Conservation (phyloP, 2,113 vertebrate species). For the Elgaria multicarinata region DNA sequence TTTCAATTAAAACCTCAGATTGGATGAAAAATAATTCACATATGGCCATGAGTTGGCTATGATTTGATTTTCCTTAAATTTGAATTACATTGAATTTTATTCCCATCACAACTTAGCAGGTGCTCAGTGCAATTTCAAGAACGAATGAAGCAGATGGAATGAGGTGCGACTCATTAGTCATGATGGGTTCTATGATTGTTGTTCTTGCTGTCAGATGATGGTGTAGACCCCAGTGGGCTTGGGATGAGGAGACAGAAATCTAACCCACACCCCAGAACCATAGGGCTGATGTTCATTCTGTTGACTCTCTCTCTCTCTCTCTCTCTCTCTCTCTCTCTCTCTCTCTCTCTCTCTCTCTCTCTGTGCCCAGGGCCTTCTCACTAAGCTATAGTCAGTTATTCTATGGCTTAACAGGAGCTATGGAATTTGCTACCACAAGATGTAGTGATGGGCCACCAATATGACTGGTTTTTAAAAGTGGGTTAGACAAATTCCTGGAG, state of each 20-base stretch:
- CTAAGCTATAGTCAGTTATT: not conserved
- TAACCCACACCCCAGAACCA: not conserved
- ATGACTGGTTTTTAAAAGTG: too few species aligned
- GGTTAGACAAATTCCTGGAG: too few species aligned
- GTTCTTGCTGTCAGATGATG: not conserved
- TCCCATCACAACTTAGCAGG: conserved; percentile 20
- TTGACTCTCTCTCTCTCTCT: not conserved
- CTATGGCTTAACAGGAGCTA: not conserved
- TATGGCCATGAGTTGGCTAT: not conserved
- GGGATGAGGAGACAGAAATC: not conserved
- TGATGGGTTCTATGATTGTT: not conserved
- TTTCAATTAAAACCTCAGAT: conserved; percentile 17
- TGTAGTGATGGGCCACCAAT: too few species aligned
- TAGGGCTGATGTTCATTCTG: not conserved
- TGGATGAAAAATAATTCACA: conserved; percentile 2
- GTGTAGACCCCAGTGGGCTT: not conserved
- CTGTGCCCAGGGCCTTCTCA: not conserved
- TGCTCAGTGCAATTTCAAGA: not conserved
- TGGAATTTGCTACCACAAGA: too few species aligned
- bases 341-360: not conserved
- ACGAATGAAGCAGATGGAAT: conserved; percentile 10
- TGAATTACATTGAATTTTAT: conserved; percentile 11
- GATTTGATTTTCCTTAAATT: conserved; percentile 19
- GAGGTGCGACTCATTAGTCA: not conserved
- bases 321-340: not conserved